These are phyloP conservation scores for Hylomyscus alleni DNA, from an alignment of 2,797 vertebrate genomes.

Conservation along the genomic window DNA sequence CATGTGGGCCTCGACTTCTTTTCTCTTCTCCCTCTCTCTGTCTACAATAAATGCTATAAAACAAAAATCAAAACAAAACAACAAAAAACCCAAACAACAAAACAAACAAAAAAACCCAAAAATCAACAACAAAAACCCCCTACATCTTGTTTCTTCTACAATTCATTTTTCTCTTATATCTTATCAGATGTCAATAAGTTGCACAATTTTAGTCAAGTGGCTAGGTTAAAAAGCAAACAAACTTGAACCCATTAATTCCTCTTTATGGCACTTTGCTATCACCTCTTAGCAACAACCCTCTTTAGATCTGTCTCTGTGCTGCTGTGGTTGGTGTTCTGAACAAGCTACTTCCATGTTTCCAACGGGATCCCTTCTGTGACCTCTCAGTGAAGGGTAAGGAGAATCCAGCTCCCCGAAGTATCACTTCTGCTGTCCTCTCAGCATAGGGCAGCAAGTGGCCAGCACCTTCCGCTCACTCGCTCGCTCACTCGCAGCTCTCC, in stretches of 20 bases:
- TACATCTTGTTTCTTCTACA: conserved; percentile 45
- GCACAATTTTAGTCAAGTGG: conserved; percentile 50
- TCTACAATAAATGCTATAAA: no score
- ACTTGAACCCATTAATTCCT: conserved; percentile 10
- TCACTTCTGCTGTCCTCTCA: background rate
- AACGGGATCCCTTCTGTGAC: conserved; percentile 24
- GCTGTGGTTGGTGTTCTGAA: background rate
- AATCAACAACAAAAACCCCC: no score
- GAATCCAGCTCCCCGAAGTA: background rate
- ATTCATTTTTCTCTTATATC: background rate
- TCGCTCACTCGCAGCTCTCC: background rate
- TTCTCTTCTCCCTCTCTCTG: no score
- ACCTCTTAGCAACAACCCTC: conserved; percentile 19
- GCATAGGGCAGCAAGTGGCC: background rate
- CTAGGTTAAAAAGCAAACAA: background rate
- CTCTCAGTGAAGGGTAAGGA: background rate
- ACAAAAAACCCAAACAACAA: no score
- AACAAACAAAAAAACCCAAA: no score
- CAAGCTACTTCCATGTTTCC: background rate
- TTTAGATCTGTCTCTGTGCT: background rate
- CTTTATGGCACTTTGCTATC: background rate
- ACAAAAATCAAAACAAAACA: no score
- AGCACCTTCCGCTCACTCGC: background rate
- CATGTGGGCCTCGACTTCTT: no score
- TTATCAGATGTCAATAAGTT: background rate